Evolutionary conservation across 2,888 invertebrate genomes (phyloP).

Genomic region (Cephus pulcher): DNA sequence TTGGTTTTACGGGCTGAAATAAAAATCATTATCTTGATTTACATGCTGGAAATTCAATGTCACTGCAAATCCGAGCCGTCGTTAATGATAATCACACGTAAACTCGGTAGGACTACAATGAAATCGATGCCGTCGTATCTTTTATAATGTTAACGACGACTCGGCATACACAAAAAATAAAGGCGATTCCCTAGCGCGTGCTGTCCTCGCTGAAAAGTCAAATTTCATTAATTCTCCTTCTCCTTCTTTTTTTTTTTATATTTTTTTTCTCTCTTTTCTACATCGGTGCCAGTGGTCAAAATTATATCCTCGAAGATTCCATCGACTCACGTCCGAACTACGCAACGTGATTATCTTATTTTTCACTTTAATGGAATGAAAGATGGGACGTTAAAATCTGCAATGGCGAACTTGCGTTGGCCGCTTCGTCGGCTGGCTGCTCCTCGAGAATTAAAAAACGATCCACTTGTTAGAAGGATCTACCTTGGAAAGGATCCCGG

Average conservation of each 20-base stretch:
- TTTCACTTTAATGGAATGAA: neutral
- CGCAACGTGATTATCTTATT: neutral
- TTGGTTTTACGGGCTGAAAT: slow-evolving; percentile 55
- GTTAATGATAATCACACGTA: slow-evolving; percentile 31
- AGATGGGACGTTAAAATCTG: neutral
- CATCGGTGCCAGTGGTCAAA: neutral
- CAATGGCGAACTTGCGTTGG: neutral
- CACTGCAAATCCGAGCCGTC: slow-evolving; percentile 35
- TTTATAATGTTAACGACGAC: slow-evolving; percentile 44
- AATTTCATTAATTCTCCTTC: slow-evolving; percentile 41
- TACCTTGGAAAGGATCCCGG: slow-evolving; percentile 26
- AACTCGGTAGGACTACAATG: neutral
- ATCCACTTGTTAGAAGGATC: neutral
- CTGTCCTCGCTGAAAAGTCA: slow-evolving; percentile 58
- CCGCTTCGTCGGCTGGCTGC: neutral
- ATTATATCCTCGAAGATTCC: neutral
- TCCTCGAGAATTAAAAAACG: neutral
- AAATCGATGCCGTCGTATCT: slow-evolving; percentile 12
- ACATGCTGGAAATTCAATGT: no score
- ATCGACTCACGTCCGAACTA: neutral
- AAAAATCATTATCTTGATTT: slow-evolving; percentile 38
- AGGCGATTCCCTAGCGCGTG: slow-evolving; percentile 39
- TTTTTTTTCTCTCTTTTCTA: neutral
- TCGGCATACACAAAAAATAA: slow-evolving; percentile 42
- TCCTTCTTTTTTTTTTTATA: slow-evolving; percentile 15